Base-by-base conservation (phyloP, 2,888 invertebrate species). In the Helobdella robusta region DNA sequence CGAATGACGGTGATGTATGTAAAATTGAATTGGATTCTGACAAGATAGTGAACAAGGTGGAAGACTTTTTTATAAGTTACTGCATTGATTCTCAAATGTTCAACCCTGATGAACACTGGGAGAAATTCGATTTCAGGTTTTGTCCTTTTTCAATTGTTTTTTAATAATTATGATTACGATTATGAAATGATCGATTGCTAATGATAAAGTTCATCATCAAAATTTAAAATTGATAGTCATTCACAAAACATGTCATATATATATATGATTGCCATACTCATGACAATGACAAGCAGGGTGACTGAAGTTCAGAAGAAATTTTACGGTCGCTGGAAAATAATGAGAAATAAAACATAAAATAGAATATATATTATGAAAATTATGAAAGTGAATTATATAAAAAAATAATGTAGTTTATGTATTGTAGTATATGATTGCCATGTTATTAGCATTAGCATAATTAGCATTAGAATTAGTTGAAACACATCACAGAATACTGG, bases 111-210 rank as follows among this genome's bases (percentile, higher is more conserved):
- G 34, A 48, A 30, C 65, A 6, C 6, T 65, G 65, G 65, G 8
- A 35, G n/a, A 56, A 40, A 28, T 65, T 65, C 32, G 59, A 65
- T 48, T 59, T 59, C 46, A 65, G 65, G 65, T 65, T 34, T 6
- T n/a, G 8, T 56, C n/a, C 8, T 25, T 56, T 30, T n/a, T n/a
- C n/a, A n/a, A n/a, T n/a, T 56, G 44, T 11, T 40, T 11, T 11
- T 15, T 40, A n/a, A 40, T 15, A 40, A 15, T 40, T 40, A 15
- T n/a, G 44, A 40, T 40, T 15, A n/a, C 44, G 11, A 40, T 40
- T 40, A 15, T 40, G 44, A 15, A n/a, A 15, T 40, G 44, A n/a
- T n/a, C n/a, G 44, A n/a, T 40, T 11, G 44, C 44, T 40, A 40
- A 40, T 40, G n/a, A 40, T 15, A 15, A 40, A 15, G 44, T 15